Conservation (phyloP, 2,797 vertebrate species). For the Heterohyrax brucei region DNA sequence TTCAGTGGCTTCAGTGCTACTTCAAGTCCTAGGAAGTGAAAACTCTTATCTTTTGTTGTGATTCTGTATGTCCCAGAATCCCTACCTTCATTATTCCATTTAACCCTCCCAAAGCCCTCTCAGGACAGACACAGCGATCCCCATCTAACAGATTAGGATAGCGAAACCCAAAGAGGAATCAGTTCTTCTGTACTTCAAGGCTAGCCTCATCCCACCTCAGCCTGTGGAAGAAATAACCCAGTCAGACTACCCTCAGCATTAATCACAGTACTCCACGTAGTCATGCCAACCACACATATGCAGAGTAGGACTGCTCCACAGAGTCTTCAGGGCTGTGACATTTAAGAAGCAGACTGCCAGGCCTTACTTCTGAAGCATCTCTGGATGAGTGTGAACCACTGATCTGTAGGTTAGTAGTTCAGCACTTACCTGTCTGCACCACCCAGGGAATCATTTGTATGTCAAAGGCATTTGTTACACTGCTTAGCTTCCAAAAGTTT, state of each 20-base stretch:
- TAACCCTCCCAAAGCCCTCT: background rate
- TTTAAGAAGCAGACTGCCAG: no score
- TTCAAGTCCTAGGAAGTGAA: background rate
- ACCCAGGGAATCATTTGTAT: background rate
- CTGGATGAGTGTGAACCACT: background rate
- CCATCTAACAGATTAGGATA: background rate
- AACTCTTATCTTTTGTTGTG: background rate
- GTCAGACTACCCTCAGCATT: background rate
- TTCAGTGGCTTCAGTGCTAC: background rate
- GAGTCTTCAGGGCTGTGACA: no score
- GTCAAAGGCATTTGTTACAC: background rate
- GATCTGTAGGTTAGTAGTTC: background rate
- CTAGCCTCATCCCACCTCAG: background rate
- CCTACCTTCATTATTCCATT: background rate
- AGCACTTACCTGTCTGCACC: background rate
- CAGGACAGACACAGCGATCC: background rate
- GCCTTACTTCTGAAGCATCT: background rate
- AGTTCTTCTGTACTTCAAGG: background rate
- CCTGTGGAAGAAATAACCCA: background rate
- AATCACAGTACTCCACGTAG: background rate
- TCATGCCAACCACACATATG: background rate
- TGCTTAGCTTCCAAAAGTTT: slow-evolving; percentile 24
- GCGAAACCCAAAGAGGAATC: background rate
- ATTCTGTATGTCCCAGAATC: background rate
- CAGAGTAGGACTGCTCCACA: background rate